These are phyloP conservation scores for Escarpia spicata DNA, from an alignment of 2,888 invertebrate species.

Conservation along the genomic window DNA sequence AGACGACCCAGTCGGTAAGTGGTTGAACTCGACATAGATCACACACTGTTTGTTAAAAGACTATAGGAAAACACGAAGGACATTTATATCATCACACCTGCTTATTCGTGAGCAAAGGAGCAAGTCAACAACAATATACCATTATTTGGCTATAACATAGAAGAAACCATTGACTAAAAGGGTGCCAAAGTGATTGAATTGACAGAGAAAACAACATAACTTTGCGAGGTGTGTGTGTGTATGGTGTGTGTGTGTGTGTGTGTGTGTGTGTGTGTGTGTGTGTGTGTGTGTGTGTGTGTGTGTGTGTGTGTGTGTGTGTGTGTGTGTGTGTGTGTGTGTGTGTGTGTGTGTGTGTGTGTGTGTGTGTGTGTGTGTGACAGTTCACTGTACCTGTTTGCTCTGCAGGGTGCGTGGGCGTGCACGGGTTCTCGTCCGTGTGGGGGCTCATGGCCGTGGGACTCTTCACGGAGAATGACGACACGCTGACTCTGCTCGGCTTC, in stretches of 20 bases:
- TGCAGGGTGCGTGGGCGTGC: slow-evolving; percentile 33
- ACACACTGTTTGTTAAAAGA: background rate
- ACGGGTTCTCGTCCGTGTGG: slow-evolving; percentile 31
- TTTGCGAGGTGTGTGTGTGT: background rate
- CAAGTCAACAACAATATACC: no score
- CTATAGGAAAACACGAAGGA: no score
- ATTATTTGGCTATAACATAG: no score
- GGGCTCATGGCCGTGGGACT: slow-evolving; percentile 31
- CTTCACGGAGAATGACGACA: slow-evolving; percentile 20
- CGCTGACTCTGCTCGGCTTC: background rate
- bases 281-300: slow-evolving; percentile 26
- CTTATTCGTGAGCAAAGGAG: no score
- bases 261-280: background rate
- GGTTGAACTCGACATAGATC: background rate
- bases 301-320: slow-evolving; percentile 28
- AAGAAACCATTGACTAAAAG: no score
- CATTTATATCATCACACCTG: no score
- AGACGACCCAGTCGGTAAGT: slow-evolving; percentile 88
- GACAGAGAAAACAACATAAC: background rate
- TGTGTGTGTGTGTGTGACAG: background rate
- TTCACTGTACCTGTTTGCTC: no score
- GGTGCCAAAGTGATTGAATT: no score
- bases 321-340: slow-evolving; percentile 23
- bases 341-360: slow-evolving; percentile 8
- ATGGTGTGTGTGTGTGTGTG: no score